Base-by-base conservation (phyloP, 2,888 invertebrate genomes). In the Ophion ellenae region DNA sequence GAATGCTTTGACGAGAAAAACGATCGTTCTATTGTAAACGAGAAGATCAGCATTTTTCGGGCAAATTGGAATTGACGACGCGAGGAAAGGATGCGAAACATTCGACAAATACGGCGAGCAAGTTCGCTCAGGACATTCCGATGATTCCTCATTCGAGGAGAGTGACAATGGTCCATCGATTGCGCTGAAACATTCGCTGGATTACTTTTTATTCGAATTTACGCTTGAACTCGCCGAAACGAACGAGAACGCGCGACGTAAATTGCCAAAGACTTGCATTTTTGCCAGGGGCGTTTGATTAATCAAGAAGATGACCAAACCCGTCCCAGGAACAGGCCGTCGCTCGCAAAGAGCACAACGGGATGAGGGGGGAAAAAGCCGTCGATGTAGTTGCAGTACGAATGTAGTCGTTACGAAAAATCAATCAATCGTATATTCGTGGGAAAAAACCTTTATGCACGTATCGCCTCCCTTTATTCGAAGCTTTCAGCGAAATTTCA, bases 381-480 rank as follows among this genome's bases (percentile, higher is more conserved):
- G n/a, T 53, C 57, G n/a, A 71, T 71, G 32, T n/a, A 9, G 61
- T 6, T 14, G 11, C 2, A 47, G 20, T 63, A 14, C 32, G 61
- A 36, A 79, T 53, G 59, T 45, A 69, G 9, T 70, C 69, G 61
- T 17, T 66, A 17, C 73, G 40, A 20, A 66, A 69, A 83, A 83
- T 83, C 78, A 86, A 86, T 83, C 78, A 32, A 47, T 76, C 59
- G 64, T 47, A 45, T 59, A 24, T 73, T 40, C 47, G n/a, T 20
- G 4, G n/a, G 4, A 11, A 36, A 36, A 14, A 53, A 53, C 14
- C 40, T 61, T 67, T 32, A 20, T 71, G 73, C 40, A 61, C 67
- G 57, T 70, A 59, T 53, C 57, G n/a, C 20, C 17, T 67, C 61
- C 73, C 45, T 86, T 77, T 75, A 74, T 83, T 81, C 47, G 53